Evolutionary conservation across 1,140 invertebrate genomes (phyloP).

Genomic region (Hydropsyche tenuis): DNA sequence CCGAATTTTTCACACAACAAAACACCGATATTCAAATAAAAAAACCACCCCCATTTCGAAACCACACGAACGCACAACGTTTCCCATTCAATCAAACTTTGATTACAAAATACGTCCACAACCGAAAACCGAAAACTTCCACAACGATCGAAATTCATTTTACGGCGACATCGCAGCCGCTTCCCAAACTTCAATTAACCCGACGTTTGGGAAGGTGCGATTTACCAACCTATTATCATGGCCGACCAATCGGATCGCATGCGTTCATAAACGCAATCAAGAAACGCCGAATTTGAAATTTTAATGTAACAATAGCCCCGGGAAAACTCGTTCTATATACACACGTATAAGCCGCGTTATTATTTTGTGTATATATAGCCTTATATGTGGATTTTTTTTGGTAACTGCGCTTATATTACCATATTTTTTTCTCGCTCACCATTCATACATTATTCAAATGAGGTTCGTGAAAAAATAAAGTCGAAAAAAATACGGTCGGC

Average conservation of each 20-base stretch:
- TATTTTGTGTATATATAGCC: not conserved
- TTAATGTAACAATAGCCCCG: conserved; percentile 49
- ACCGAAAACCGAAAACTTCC: no score
- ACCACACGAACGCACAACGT: no score
- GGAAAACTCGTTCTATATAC: conserved; percentile 33
- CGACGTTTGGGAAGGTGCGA: conserved; percentile 4
- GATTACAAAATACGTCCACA: no score
- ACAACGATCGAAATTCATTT: no score
- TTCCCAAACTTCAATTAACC: not conserved
- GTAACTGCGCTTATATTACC: conserved; percentile 14
- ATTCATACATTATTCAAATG: conserved; percentile 10
- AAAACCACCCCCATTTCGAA: no score
- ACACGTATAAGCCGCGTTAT: not conserved
- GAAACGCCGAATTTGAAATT: conserved; percentile 40
- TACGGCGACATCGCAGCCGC: no score
- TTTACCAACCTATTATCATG: not conserved
- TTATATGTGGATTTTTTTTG: not conserved
- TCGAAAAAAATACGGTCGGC: no score
- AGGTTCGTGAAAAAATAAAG: not conserved
- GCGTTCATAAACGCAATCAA: conserved; percentile 31
- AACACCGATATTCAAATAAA: no score
- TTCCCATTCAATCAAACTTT: no score
- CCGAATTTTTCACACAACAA: no score
- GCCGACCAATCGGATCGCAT: conserved; percentile 30
- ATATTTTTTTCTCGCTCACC: conserved; percentile 2